These are phyloP conservation scores for Vireo altiloquus DNA, from an alignment of 2,113 vertebrate genomes.

Conservation along the genomic window DNA sequence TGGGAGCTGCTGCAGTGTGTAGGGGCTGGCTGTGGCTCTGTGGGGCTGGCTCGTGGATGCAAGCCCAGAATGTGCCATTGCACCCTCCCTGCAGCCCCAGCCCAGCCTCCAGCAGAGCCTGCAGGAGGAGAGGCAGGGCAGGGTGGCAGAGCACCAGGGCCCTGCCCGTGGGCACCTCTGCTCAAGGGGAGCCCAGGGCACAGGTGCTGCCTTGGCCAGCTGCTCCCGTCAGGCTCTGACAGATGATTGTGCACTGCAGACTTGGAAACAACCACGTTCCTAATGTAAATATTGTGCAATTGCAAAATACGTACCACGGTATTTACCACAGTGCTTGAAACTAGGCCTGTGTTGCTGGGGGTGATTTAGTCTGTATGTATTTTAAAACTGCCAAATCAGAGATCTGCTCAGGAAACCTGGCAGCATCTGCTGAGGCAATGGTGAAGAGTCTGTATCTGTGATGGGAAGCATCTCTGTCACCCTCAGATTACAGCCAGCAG, in stretches of 20 bases:
- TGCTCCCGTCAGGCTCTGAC: not conserved
- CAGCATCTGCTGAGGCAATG: not conserved
- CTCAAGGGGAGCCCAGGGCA: not conserved
- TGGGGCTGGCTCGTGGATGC: not conserved
- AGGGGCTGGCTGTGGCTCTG: not conserved
- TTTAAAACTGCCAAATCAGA: not conserved
- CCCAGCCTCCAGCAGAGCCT: accelerated
- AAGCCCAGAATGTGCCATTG: not conserved
- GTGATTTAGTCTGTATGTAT: not conserved
- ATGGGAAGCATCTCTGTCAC: not conserved
- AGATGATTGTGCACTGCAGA: not conserved
- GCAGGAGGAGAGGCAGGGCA: not conserved
- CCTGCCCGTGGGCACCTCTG: not conserved
- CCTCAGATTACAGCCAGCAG: not conserved
- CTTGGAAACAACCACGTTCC: not conserved
- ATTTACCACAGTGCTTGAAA: not conserved
- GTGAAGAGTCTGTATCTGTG: not conserved
- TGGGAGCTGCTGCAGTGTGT: not conserved
- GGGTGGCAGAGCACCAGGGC: not conserved
- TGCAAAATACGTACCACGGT: not conserved
- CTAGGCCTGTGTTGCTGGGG: not conserved
- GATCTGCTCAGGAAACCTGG: not conserved
- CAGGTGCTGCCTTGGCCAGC: not conserved
- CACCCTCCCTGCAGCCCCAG: not conserved
- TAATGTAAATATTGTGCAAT: not conserved